A percentile compares a stretch with the other conserved stretches of the same genome.
phyloP scores from a whole-genome alignment of 2,113 vertebrate genomes.

The Thalassarche chlororhynchos region DNA sequence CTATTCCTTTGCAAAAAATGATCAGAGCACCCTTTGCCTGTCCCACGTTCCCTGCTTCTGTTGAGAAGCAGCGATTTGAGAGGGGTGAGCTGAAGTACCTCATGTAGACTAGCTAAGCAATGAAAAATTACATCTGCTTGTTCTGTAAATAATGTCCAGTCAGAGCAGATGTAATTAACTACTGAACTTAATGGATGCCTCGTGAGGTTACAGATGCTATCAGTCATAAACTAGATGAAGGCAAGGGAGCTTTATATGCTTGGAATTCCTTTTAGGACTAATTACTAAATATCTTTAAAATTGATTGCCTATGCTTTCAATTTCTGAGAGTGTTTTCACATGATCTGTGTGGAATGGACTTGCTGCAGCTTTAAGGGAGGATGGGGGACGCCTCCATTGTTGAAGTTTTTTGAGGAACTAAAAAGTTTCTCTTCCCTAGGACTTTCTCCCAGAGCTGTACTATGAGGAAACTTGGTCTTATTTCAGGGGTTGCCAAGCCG shows the following conservation, averaged over 20 bases:
- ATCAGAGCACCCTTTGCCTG: not conserved
- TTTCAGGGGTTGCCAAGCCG: not conserved
- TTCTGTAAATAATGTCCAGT: conserved; percentile 59
- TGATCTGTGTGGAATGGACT: not conserved
- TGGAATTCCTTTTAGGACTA: conserved; percentile 64
- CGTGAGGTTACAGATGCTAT: conserved; percentile 56
- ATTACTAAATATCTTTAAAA: conserved; percentile 63
- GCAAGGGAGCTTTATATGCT: conserved; percentile 30
- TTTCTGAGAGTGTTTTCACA: conserved; percentile 50
- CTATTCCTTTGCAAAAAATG: not conserved
- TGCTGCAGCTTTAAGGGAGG: not conserved
- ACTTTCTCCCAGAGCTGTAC: not conserved
- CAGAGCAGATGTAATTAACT: conserved; percentile 65
- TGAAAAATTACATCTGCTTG: conserved; percentile 42
- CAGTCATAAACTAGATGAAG: conserved; percentile 56
- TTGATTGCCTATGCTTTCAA: conserved; percentile 63
- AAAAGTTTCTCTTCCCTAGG: not conserved
- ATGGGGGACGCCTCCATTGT: not conserved
- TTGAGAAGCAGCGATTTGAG: not conserved
- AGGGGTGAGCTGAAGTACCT: not conserved
- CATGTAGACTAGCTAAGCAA: not conserved
- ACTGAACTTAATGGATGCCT: conserved; percentile 56
- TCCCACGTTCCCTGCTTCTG: not conserved
- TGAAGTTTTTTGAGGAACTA: not conserved
- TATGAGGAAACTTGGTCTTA: not conserved